These are phyloP conservation scores for Potamarius usumacintae DNA, from an alignment of 2,113 vertebrate species.

Conservation along the genomic window DNA sequence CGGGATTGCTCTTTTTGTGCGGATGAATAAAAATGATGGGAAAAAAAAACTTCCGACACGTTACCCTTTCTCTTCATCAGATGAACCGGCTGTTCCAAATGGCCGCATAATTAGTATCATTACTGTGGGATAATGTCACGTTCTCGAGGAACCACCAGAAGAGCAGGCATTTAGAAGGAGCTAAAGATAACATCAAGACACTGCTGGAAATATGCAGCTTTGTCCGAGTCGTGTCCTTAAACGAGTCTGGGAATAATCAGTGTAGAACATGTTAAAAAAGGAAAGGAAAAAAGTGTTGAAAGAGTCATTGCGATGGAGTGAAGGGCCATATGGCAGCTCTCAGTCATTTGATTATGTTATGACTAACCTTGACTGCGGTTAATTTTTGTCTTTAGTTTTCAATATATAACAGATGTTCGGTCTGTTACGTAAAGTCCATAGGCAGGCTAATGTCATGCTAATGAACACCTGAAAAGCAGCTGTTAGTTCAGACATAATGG, in stretches of 20 bases:
- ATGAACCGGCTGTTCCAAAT: slow-evolving; percentile 43
- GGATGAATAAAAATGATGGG: neutral
- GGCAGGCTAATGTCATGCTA: slow-evolving; percentile 45
- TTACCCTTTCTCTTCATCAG: slow-evolving; percentile 39
- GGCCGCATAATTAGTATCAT: slow-evolving; percentile 51
- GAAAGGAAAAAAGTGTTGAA: neutral
- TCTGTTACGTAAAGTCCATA: slow-evolving; percentile 40
- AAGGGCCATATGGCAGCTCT: slow-evolving; percentile 45
- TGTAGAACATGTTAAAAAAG: neutral
- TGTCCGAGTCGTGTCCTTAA: slow-evolving; percentile 26
- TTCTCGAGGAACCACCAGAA: slow-evolving; percentile 34
- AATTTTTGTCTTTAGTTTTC: slow-evolving; percentile 43
- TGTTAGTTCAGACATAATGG: slow-evolving; percentile 39
- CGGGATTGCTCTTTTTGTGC: slow-evolving; percentile 37
- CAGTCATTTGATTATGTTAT: slow-evolving; percentile 45
- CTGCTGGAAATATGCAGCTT: slow-evolving; percentile 15
- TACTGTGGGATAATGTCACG: slow-evolving; percentile 41
- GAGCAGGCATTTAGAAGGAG: slow-evolving; percentile 26
- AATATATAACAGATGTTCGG: slow-evolving; percentile 51
- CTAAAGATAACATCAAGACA: slow-evolving; percentile 35
- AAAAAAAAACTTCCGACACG: slow-evolving; percentile 14
- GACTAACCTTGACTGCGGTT: slow-evolving; percentile 51
- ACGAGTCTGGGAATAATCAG: slow-evolving; percentile 12
- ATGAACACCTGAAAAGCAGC: slow-evolving; percentile 48
- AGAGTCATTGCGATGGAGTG: slow-evolving; percentile 27